These are phyloP conservation scores for Chrysaora quinquecirrha DNA, from an alignment of 30 jellyfish, hydroid and myxozoan species.

Conservation along the genomic window DNA sequence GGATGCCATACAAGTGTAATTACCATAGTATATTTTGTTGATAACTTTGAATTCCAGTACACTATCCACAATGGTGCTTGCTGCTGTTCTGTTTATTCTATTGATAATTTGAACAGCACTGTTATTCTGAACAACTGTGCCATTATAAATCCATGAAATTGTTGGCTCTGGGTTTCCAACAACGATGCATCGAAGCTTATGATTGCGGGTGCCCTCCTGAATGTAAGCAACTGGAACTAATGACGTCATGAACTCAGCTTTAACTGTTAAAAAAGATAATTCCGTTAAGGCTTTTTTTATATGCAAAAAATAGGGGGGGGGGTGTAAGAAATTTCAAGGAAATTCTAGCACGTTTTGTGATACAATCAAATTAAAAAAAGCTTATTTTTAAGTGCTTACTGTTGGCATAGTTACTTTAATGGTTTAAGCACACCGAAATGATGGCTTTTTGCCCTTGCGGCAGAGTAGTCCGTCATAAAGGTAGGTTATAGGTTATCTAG, in stretches of 20 bases:
- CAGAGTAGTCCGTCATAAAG: too few species aligned
- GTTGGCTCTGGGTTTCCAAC: slow-evolving; percentile 43
- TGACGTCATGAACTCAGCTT: slow-evolving; percentile 35
- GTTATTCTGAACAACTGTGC: neutral
- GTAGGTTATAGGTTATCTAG: too few species aligned
- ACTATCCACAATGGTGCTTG: slow-evolving; percentile 10
- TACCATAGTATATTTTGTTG: slow-evolving; percentile 39
- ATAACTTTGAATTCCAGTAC: slow-evolving; percentile 8
- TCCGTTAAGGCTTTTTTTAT: too few species aligned
- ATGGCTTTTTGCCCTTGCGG: too few species aligned
- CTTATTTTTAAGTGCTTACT: too few species aligned
- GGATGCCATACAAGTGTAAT: slow-evolving; percentile 49
- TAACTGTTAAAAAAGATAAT: slow-evolving; percentile 24
- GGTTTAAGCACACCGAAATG: too few species aligned
- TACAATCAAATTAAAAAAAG: too few species aligned
- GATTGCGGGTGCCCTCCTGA: slow-evolving; percentile 5
- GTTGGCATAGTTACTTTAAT: too few species aligned
- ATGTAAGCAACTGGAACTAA: slow-evolving; percentile 4
- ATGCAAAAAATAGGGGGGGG: too few species aligned
- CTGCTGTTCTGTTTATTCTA: neutral
- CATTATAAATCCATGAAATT: slow-evolving; percentile 40
- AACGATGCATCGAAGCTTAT: slow-evolving; percentile 33
- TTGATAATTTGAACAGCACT: neutral
- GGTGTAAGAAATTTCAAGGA: too few species aligned
- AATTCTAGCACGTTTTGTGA: too few species aligned